Base-by-base conservation (phyloP, 2,797 vertebrate genomes). In the Gastrophryne carolinensis region DNA sequence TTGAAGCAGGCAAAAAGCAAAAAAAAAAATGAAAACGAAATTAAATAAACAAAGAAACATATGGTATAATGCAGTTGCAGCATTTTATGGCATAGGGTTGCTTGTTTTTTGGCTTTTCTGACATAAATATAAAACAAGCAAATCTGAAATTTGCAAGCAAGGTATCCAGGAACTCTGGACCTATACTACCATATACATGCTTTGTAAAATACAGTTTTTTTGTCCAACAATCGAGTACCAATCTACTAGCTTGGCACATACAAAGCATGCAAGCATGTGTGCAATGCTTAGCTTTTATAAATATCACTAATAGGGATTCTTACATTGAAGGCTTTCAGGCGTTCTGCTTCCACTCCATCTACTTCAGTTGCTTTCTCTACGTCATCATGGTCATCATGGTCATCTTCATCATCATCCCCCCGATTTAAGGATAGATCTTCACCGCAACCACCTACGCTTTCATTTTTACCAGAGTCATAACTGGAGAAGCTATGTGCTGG, bases 251-350 rank as follows among this genome's bases (percentile, higher is more conserved):
- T 32, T 23, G 21, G 15, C 41, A 26, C 3, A 29, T n/a, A 6
- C 1, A 49, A 49, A 27, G n/a, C n/a, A n/a, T n/a, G n/a, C n/a
- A n/a, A n/a, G n/a, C n/a, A 27, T 47, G 4, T 9, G 10, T n/a
- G n/a, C 21, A 34, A 7, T 19, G 1, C 13, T 30, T 13, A 29
- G 21, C 26, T 37, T 37, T 13, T 15, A 15, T 3, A 13, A 27
- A 29, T 54, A 21, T 26, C 32, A 57, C 15, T 41, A n/a, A n/a
- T n/a, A 57, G 27, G 24, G 49, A 23, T 62, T 89, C 92, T 93
- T 86, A 93, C 92, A 2, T 93, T 93, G 79, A 93, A 93, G 77
- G 92, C 92, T 86, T 93, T 93, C 81, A 93, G 88, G n/a, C 92
- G 83, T 67, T 93, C 92, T 0, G 91, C 90, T 86, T 93, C 91